Evolutionary conservation across 2,888 invertebrate genomes (phyloP), one percentile per base, ranked within the genome.

Genomic region (Drosophila rubida): DNA sequence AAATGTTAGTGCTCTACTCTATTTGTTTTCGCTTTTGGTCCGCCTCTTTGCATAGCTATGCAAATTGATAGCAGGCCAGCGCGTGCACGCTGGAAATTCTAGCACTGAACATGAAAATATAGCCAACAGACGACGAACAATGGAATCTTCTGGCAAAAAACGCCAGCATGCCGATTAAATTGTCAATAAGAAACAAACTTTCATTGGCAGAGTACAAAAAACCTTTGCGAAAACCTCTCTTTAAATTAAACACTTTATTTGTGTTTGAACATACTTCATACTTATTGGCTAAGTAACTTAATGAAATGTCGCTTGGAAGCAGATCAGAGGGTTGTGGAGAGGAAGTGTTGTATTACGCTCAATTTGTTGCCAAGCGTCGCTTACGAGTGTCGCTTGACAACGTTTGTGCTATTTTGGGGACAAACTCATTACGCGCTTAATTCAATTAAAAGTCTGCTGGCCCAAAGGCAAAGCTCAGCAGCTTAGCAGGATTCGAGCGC

Each of bases 1-100:
- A 59, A 59, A 55, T 71, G 55, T 55, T 39, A 49, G 39, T 72
- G 71, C 61, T 73, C 71, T 54, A 70, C 74, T 71, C 60, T 67
- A 68, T 71, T 67, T 74, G 68, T 53, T 58, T 68, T 61, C 49
- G 61, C 61, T 53, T 71, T 58, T 69, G 57, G 63, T 37, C 32
- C 13, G 37, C 14, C 48, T 39, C 53, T 58, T 65, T 65, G 48
- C 55, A 64, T 59, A 67, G 80, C 53, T 64, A 80, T 76, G 80
- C 39, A 77, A 76, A 76, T 80, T 60, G n/a, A 32, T 45, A 58
- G 58, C 35, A 73, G 63, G 25, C 11, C 27, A 19, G 27, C 48
- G 46, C 19, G 49, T 35, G 49, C 22, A 32, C 8, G 4, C 22
- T 4, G 35, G 13, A 49, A 35, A 49, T 46, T 46, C n/a, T n/a